phyloP scores from a whole-genome alignment of 2,113 vertebrate genomes.

The Odontesthes bonariensis region DNA sequence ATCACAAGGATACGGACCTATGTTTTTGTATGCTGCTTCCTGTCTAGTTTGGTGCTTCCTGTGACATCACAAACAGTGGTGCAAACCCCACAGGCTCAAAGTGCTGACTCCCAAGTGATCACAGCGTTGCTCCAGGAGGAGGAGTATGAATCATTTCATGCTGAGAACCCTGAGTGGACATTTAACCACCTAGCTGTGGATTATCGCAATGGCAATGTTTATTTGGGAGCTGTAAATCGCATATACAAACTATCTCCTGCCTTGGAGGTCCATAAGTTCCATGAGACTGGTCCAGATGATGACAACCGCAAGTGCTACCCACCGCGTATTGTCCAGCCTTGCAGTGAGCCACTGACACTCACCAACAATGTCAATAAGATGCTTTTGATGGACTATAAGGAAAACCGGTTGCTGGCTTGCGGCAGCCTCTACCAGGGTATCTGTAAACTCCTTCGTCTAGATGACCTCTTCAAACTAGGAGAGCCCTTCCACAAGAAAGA shows the following conservation, averaged over 20 bases:
- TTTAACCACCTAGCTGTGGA: conserved; percentile 98
- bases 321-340: conserved; percentile 96
- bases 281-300: conserved; percentile 96
- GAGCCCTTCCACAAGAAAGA: conserved; percentile 99
- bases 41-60: conserved; percentile 80
- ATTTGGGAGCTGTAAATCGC: conserved; percentile 94
- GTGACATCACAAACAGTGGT: conserved; percentile 73
- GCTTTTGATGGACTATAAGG: conserved; percentile 97
- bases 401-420: conserved; percentile 94
- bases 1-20: conserved; percentile 88
- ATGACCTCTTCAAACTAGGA: conserved; percentile 98
- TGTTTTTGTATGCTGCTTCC: conserved; percentile 88
- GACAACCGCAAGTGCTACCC: conserved; percentile 99
- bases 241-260: conserved; percentile 95
- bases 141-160: conserved; percentile 87
- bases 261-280: conserved; percentile 91
- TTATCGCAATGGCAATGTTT: conserved; percentile 94
- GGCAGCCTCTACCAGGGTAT: conserved; percentile 98
- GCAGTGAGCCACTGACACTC: conserved; percentile 90
- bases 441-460: conserved; percentile 95
- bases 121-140: conserved; percentile 80
- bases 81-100: conserved; percentile 79
- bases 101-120: conserved; percentile 80
- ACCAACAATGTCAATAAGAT: conserved; percentile 99
- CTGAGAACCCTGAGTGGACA: conserved; percentile 88